Conservation (phyloP, 1,140 invertebrate species). For the Meloidogyne hapla region DNA sequence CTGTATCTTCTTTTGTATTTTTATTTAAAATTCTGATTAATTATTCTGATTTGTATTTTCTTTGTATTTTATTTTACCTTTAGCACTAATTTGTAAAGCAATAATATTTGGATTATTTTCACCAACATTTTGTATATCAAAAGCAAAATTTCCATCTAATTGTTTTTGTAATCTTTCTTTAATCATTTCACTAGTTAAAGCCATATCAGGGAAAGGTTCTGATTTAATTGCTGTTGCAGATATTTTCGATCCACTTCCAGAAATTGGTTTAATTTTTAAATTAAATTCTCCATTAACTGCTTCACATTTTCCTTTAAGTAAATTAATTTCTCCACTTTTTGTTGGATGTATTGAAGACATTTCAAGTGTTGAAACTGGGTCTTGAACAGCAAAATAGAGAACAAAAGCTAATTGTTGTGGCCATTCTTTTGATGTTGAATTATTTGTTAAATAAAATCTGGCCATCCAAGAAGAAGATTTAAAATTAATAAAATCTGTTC, state of each 20-base stretch:
- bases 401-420: constrained; percentile 19
- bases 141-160: constrained; percentile 13
- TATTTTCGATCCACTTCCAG: not conserved
- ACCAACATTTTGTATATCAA: constrained; percentile 6
- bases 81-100: constrained; percentile 20
- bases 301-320: not conserved
- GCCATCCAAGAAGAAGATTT: constrained; percentile 80
- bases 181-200: not conserved
- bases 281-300: constrained; percentile 18
- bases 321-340: not conserved
- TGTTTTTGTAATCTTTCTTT: not conserved
- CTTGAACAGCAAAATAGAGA: constrained; percentile 39
- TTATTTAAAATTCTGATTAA: too few relatives aligned
- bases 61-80: not conserved
- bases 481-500: constrained; percentile 83
- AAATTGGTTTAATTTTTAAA: constrained; percentile 1
- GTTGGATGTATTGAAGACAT: not conserved
- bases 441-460: constrained; percentile 32
- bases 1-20: too few relatives aligned
- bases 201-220: constrained; percentile 22
- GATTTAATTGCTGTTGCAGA: not conserved
- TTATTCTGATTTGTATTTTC: not conserved
- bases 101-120: constrained; percentile 21
- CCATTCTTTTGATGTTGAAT: not conserved
- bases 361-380: not conserved